Evolutionary conservation across 2,888 invertebrate genomes (phyloP).

Genomic region (Sinelater perroti): DNA sequence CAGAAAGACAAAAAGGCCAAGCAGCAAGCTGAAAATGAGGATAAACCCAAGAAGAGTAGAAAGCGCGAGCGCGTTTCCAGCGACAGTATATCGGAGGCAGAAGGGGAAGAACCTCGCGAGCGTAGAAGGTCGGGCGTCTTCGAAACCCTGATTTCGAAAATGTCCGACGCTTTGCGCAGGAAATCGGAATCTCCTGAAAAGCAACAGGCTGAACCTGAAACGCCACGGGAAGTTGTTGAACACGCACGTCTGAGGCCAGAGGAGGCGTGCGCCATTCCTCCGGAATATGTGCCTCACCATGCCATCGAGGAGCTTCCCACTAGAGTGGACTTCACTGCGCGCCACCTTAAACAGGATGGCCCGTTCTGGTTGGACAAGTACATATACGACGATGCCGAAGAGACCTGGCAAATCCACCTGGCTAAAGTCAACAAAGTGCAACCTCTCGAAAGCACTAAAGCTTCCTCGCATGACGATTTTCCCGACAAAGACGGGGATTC

Average conservation of each 20-base stretch:
- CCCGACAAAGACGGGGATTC: conserved; percentile 70
- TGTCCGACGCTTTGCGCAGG: conserved; percentile 47
- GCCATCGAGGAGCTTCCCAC: conserved; percentile 22
- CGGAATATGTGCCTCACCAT: conserved; percentile 6
- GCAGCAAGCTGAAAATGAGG: conserved; percentile 9
- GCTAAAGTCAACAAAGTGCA: conserved; percentile 60
- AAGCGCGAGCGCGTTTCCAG: conserved; percentile 9
- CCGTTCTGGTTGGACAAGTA: conserved; percentile 71
- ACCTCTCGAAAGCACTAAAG: conserved; percentile 39
- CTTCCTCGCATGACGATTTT: conserved; percentile 47
- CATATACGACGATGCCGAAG: conserved; percentile 73
- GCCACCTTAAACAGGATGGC: conserved; percentile 59
- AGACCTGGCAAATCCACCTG: conserved; percentile 66
- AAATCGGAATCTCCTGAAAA: conserved; percentile 21
- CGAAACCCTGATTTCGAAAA: conserved; percentile 49
- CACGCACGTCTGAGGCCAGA: background rate
- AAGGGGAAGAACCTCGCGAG: conserved; percentile 20
- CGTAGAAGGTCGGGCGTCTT: conserved; percentile 49
- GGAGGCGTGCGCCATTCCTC: conserved; percentile 8
- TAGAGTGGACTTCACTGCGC: conserved; percentile 43
- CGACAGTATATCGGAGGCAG: conserved; percentile 22
- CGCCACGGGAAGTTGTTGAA: background rate
- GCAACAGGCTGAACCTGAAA: background rate
- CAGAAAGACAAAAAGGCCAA: background rate
- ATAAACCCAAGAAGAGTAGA: conserved; percentile 30